Evolutionary conservation across 2,888 invertebrate species (phyloP).

Genomic region (Molorchus minor): DNA sequence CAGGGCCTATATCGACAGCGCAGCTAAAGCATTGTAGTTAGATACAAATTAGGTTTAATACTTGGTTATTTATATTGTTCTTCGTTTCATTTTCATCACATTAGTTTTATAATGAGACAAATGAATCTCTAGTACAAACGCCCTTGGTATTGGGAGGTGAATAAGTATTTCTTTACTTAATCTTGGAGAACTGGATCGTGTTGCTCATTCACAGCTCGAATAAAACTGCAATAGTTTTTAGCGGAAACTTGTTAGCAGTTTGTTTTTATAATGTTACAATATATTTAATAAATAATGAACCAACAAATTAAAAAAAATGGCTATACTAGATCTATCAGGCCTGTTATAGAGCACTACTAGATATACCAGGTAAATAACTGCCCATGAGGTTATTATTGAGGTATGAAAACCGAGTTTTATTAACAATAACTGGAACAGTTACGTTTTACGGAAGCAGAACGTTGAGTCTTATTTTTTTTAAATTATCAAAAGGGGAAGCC

Average conservation of each 20-base stretch:
- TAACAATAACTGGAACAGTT: no score
- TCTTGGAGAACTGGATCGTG: slow-evolving; percentile 3
- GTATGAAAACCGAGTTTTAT: no score
- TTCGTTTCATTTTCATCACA: slow-evolving; percentile 34
- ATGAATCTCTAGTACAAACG: slow-evolving; percentile 14
- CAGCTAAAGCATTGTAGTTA: slow-evolving; percentile 20
- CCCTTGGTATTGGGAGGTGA: slow-evolving; percentile 5
- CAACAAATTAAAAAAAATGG: no score
- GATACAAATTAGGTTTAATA: slow-evolving; percentile 11
- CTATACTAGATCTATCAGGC: no score
- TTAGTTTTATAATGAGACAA: slow-evolving; percentile 13
- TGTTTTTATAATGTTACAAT: no score
- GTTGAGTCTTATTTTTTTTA: no score
- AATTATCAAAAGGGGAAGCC: no score
- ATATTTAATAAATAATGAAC: no score
- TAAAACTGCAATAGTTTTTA: slow-evolving; percentile 12
- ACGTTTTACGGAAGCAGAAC: no score
- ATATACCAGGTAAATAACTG: no score
- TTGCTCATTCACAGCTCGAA: slow-evolving; percentile 1
- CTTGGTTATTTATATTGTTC: slow-evolving; percentile 12
- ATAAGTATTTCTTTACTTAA: not conserved
- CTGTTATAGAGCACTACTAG: no score
- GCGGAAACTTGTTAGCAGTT: not conserved
- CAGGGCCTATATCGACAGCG: slow-evolving; percentile 63
- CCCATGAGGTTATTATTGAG: no score